These are phyloP conservation scores for Tonatia bakeri DNA, from an alignment of 2,113 vertebrate species.

Conservation along the genomic window DNA sequence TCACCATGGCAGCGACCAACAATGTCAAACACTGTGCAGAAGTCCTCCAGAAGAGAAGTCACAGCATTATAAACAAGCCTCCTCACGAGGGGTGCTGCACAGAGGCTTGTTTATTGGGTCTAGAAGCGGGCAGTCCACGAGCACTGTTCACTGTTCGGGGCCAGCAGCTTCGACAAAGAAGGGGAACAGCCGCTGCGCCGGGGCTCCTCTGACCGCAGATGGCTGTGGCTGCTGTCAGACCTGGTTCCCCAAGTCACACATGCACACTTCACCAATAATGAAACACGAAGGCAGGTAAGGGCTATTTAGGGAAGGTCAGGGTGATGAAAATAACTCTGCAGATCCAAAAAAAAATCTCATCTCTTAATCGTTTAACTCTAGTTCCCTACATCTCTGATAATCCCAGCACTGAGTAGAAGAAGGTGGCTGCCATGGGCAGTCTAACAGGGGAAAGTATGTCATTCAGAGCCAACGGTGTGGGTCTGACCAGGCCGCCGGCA, in stretches of 20 bases:
- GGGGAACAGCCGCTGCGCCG: neutral
- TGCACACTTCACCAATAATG: neutral
- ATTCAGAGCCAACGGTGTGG: neutral
- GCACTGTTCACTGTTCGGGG: neutral
- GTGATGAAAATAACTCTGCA: neutral
- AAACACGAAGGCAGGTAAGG: neutral
- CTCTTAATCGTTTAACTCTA: neutral
- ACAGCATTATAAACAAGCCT: conserved; percentile 39
- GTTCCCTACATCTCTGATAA: neutral
- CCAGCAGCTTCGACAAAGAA: neutral
- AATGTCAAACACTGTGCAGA: conserved; percentile 33
- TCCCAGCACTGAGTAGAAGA: neutral
- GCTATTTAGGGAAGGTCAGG: neutral
- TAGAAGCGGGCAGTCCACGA: neutral
- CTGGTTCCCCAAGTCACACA: neutral
- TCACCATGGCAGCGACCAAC: conserved; percentile 33
- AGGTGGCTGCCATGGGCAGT: neutral
- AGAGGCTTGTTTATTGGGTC: neutral
- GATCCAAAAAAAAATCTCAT: neutral
- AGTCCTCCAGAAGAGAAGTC: conserved; percentile 13
- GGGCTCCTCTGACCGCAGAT: neutral
- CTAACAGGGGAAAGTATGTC: neutral
- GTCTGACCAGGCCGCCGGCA: neutral
- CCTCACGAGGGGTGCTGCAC: neutral
- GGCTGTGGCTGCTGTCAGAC: neutral